Evolutionary conservation across 2,888 invertebrate genomes (phyloP).

Genomic region (Rhyacophila evoluta): DNA sequence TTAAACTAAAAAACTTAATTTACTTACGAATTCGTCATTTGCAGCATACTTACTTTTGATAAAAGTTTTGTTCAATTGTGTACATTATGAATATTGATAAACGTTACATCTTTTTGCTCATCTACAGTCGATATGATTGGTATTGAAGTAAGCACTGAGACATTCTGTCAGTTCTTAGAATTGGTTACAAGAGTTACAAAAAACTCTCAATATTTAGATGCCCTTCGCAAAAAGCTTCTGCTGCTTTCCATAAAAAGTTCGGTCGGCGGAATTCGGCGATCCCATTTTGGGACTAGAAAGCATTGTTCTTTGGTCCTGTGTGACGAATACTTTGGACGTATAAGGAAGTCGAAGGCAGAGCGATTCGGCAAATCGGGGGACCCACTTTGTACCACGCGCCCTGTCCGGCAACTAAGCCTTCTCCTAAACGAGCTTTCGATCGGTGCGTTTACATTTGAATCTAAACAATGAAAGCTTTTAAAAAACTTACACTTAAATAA

Average conservation of each 20-base stretch:
- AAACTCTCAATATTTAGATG: background rate
- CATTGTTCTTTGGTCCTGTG: constrained; percentile 17
- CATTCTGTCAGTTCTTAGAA: too few species aligned
- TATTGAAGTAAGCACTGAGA: too few species aligned
- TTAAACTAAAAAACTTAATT: too few species aligned
- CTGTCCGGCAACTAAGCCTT: background rate
- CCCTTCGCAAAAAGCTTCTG: background rate
- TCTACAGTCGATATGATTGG: too few species aligned
- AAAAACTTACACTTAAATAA: too few species aligned
- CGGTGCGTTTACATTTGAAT: background rate
- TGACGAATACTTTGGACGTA: constrained; percentile 9
- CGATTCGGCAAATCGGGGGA: background rate
- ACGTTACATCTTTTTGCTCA: too few species aligned
- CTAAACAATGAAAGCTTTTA: too few species aligned
- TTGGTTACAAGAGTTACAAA: background rate
- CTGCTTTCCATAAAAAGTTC: constrained; percentile 5
- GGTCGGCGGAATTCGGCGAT: background rate
- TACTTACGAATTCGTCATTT: too few species aligned
- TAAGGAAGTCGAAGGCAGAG: background rate
- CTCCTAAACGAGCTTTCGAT: background rate
- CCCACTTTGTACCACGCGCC: background rate
- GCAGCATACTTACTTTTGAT: too few species aligned
- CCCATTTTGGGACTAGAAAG: constrained; percentile 4
- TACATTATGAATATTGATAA: too few species aligned
- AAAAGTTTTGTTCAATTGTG: too few species aligned